Evolutionary conservation across 2,888 invertebrate genomes (phyloP).

Genomic region (Meta bourneti): DNA sequence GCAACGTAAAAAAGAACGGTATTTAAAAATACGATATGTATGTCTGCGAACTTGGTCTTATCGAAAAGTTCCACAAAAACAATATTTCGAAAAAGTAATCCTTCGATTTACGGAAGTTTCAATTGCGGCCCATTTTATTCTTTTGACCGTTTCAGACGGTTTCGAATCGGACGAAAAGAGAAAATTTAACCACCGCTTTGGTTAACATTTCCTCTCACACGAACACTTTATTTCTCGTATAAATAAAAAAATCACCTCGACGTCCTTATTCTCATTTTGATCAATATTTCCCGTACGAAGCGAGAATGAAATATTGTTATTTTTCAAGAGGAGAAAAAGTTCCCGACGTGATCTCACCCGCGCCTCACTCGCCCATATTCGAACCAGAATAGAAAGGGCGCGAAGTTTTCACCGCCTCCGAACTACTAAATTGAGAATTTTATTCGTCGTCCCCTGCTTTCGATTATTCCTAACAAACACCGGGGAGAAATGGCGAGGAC

Average conservation of each 20-base stretch:
- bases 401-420: slow-evolving; percentile 12
- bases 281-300: slow-evolving; percentile 23
- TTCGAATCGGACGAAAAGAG: background rate
- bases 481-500: background rate
- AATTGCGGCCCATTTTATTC: too few relatives aligned
- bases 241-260: background rate
- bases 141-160: too few relatives aligned
- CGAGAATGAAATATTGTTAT: slow-evolving; percentile 41
- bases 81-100: too few relatives aligned
- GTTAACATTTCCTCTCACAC: background rate
- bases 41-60: too few relatives aligned
- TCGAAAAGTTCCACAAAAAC: too few relatives aligned
- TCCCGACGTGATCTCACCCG: slow-evolving; percentile 3
- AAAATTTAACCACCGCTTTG: background rate
- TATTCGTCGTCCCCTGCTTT: slow-evolving; percentile 40
- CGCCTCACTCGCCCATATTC: too few relatives aligned
- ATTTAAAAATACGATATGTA: too few relatives aligned
- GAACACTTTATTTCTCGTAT: background rate
- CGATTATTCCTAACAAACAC: slow-evolving; percentile 63
- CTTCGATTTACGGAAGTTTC: too few relatives aligned
- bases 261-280: slow-evolving; percentile 4
- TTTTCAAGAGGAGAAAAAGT: slow-evolving; percentile 30
- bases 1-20: too few relatives aligned
- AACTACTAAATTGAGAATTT: slow-evolving; percentile 63
- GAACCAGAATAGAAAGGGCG: background rate